Percentiles rank a stretch among this genome's conserved stretches.
These are phyloP conservation scores for Cottus gobio DNA, from an alignment of 2,113 vertebrate species.

Conservation along the genomic window DNA sequence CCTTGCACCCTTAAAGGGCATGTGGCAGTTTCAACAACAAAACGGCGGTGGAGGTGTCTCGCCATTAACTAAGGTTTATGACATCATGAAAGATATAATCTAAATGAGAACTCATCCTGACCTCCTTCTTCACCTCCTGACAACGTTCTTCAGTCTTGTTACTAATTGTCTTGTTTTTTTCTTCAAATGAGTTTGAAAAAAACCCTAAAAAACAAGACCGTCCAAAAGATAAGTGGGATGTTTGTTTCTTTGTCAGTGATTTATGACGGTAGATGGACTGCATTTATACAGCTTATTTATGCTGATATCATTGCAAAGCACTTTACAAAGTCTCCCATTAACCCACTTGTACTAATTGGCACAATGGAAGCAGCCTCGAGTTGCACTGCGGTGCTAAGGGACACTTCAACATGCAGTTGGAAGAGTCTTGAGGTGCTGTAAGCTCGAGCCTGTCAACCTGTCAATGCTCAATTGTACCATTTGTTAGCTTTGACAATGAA, in stretches of 20 bases:
- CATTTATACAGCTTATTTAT: constrained; percentile 4
- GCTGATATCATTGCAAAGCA: not conserved
- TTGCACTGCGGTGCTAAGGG: not conserved
- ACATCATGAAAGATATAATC: not conserved
- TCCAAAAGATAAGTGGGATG: not conserved
- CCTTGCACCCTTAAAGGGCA: constrained; percentile 32
- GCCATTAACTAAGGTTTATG: constrained; percentile 37
- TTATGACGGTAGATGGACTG: not conserved
- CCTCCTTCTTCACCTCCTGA: not conserved
- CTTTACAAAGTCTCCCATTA: not conserved
- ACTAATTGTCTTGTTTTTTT: not conserved
- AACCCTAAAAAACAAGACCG: not conserved
- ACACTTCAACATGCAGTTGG: not conserved
- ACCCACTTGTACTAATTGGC: not conserved
- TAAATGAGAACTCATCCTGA: constrained; percentile 6
- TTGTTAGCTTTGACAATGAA: not conserved
- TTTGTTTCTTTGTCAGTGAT: not conserved
- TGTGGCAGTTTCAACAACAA: constrained; percentile 26
- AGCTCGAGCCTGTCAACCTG: not conserved
- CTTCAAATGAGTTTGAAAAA: not conserved
- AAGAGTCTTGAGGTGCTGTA: not conserved
- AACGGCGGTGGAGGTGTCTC: not conserved
- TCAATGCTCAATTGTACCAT: not conserved
- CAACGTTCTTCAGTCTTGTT: not conserved
- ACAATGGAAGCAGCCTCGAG: not conserved